Base-by-base conservation (phyloP, 1,140 invertebrate genomes). In the Proales similis region DNA sequence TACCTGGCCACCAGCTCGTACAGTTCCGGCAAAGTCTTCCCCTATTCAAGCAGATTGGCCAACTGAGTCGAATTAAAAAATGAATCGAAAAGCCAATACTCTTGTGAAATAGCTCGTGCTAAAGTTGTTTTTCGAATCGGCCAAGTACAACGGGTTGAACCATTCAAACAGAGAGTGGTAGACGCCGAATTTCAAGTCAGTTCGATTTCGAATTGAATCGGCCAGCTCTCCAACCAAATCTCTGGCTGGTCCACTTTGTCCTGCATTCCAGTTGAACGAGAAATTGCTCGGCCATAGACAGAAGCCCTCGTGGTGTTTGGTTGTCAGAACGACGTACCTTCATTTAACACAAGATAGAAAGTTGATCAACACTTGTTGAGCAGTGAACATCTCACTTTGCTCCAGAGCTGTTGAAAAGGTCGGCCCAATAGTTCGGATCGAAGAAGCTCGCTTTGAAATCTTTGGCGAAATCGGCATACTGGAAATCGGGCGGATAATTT, bases 131-230 rank as follows among this genome's bases (percentile, higher is more conserved):
- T 32, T 63, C 7, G 86, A 85, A 69, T 92, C 90, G 24, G 79
- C 68, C 14, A 85, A 67, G 71, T 87, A 92, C 26, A 90, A 72
- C 0, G 87, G 87, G 77, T 93, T 86, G 69, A 82, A 93, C 89
- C 89, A 92, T 73, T 92, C 90, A 70, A 83, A 90, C 9, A 91
- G 68, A 0, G 88, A 91, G 70, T 92, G 86, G 70, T 92, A 93
- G 0, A 91, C 71, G 1, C 89, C 89, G 74, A 90, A 91, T 66
- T 80, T 82, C 0, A 91, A 67, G 26, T 79, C 68, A 9, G 61
- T 48, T n/a, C 79, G 69, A 4, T 74, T 75, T 64, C 83, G 78
- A 19, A 91, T 79, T 1, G 86, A 84, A n/a, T 74, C 66, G 0
- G 84, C 78, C 4, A 92, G 71, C 65, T 88, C 86, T 38, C 81